These are phyloP conservation scores for Melanerpes formicivorus DNA, from an alignment of 2,113 vertebrate genomes.

Conservation along the genomic window DNA sequence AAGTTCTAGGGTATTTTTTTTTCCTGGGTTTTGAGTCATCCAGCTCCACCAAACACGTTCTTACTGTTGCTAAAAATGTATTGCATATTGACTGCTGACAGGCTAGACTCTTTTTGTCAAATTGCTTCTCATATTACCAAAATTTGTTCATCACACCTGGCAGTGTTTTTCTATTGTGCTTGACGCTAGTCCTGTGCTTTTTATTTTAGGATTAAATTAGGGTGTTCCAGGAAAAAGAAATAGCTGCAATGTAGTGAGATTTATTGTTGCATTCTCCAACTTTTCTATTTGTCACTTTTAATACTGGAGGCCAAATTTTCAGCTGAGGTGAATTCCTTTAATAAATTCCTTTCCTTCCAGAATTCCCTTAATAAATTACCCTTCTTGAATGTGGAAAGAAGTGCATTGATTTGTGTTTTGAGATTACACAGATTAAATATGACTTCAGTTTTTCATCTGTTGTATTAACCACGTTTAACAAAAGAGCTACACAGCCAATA, in stretches of 20 bases:
- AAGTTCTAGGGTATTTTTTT: background rate
- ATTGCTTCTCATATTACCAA: background rate
- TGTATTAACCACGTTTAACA: constrained; percentile 5
- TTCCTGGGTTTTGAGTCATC: constrained; percentile 19
- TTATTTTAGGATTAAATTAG: background rate
- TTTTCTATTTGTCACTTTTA: constrained; percentile 6
- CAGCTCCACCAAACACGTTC: background rate
- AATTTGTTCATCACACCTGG: background rate
- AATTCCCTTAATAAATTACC: background rate
- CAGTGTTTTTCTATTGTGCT: background rate
- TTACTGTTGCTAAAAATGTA: background rate
- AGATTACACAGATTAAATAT: background rate
- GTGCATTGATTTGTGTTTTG: background rate
- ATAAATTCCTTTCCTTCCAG: background rate
- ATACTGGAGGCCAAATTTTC: background rate
- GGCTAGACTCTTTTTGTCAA: background rate
- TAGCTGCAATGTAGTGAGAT: background rate
- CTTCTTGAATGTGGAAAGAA: background rate
- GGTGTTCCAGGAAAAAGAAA: background rate
- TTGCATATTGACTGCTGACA: background rate
- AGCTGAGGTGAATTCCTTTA: background rate
- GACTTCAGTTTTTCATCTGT: constrained; percentile 28
- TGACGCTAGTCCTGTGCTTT: background rate
- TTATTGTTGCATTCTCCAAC: background rate
- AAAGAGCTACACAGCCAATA: background rate